A percentile compares a stretch with the other conserved stretches of the same genome.
Conservation (phyloP, 2,888 invertebrate genomes). For the Marasmarcha lunaedactyla region DNA sequence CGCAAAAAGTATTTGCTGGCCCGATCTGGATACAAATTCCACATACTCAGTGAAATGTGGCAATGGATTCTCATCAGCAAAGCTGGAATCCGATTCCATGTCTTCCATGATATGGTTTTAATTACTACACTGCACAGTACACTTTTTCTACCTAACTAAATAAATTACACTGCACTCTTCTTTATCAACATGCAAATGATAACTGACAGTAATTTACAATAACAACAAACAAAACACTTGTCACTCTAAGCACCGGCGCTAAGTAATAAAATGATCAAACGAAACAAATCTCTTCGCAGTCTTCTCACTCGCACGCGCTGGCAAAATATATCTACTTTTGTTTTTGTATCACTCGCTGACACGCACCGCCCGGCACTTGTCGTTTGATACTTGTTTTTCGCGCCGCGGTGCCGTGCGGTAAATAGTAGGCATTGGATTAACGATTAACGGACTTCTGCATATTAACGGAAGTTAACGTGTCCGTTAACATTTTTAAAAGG, state of each 20-base stretch:
- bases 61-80: conserved; percentile 11
- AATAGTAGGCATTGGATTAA: conserved; percentile 8
- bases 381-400: no score
- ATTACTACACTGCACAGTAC: conserved; percentile 12
- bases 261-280: no score
- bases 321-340: no score
- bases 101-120: conserved; percentile 15
- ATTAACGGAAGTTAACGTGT: conserved; percentile 2
- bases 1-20: conserved; percentile 16
- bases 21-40: conserved; percentile 17
- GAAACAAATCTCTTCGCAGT: no score
- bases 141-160: conserved; percentile 11
- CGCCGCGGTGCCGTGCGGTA: conserved; percentile 4
- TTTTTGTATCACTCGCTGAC: no score
- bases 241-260: no score
- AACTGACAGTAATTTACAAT: no score
- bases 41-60: conserved; percentile 15
- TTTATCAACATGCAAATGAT: conserved; percentile 6
- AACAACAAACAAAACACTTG: no score
- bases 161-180: conserved; percentile 5
- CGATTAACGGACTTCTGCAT: conserved; percentile 8
- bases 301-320: no score
- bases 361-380: no score
- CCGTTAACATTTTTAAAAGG: conserved; percentile 2
- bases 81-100: conserved; percentile 12